Conservation (phyloP, 2,113 vertebrate species). For the Egretta garzetta region DNA sequence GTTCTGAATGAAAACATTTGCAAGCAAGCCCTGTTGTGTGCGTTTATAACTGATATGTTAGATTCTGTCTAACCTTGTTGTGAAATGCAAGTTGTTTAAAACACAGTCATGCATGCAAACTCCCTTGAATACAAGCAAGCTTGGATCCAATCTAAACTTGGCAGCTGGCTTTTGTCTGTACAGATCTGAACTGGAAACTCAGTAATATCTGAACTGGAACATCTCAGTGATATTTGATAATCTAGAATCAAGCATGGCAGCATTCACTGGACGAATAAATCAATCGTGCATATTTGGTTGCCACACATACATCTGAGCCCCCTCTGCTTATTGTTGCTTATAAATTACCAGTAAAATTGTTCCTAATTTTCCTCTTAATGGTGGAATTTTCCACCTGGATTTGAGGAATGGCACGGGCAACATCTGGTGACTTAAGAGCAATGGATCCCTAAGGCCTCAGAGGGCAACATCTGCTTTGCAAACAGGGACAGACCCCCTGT, state of each 20-base stretch:
- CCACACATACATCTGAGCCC: neutral
- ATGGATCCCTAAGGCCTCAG: neutral
- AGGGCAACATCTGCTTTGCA: constrained; percentile 46
- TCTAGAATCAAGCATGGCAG: neutral
- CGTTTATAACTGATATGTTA: neutral
- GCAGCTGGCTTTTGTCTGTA: constrained; percentile 4
- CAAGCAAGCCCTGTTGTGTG: neutral
- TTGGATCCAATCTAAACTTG: neutral
- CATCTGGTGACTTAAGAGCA: constrained; percentile 37
- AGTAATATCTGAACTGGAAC: neutral
- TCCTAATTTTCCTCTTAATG: neutral
- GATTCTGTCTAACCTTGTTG: neutral
- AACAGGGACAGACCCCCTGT: constrained; percentile 11
- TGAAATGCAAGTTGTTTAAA: neutral
- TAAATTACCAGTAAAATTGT: neutral
- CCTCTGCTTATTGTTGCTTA: neutral
- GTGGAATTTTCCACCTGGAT: constrained; percentile 39
- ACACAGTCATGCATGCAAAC: neutral
- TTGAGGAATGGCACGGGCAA: constrained; percentile 1
- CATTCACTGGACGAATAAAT: neutral
- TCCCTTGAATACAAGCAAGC: neutral
- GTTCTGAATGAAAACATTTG: neutral
- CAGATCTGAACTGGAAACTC: constrained; percentile 1
- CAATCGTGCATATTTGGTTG: neutral
- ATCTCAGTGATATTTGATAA: constrained; percentile 12